phyloP scores from a whole-genome alignment of 2,797 vertebrate genomes.

The Vireo griseus region DNA sequence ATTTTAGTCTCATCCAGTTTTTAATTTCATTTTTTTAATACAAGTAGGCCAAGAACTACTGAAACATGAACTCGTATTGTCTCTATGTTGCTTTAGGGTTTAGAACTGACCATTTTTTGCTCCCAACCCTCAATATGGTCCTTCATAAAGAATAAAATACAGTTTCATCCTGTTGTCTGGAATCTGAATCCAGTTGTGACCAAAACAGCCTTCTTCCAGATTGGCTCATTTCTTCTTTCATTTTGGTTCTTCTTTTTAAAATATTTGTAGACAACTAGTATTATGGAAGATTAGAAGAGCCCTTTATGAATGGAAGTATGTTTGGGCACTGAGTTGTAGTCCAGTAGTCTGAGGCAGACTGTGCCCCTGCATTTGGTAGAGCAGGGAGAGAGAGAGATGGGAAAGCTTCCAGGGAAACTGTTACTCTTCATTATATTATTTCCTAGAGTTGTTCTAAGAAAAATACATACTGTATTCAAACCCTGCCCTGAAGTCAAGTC shows the following conservation, averaged over 20 bases:
- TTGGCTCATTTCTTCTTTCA: not conserved
- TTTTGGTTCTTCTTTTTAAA: not conserved
- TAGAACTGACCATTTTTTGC: not conserved
- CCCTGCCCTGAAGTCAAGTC: not conserved
- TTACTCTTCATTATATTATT: not conserved
- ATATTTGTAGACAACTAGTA: not conserved
- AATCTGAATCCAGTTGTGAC: not conserved
- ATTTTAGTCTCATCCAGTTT: not conserved
- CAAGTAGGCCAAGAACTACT: not conserved
- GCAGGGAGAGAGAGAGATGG: not conserved
- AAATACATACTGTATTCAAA: not conserved
- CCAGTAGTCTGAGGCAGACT: not conserved
- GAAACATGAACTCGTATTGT: not conserved
- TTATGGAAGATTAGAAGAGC: not conserved
- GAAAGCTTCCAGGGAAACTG: not conserved
- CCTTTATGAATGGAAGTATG: not conserved
- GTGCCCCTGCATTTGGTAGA: not conserved
- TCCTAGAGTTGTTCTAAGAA: not conserved
- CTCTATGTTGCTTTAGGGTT: not conserved
- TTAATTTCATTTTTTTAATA: not conserved
- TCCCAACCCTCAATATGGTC: rapidly evolving
- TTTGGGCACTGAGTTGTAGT: not conserved
- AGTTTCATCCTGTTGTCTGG: not conserved
- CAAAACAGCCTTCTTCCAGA: not conserved
- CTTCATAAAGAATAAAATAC: not conserved